Percentiles rank a stretch among this genome's conserved stretches.
These are phyloP conservation scores for Pangasius krempfi DNA, from an alignment of 2,797 vertebrate genomes.

Conservation along the genomic window DNA sequence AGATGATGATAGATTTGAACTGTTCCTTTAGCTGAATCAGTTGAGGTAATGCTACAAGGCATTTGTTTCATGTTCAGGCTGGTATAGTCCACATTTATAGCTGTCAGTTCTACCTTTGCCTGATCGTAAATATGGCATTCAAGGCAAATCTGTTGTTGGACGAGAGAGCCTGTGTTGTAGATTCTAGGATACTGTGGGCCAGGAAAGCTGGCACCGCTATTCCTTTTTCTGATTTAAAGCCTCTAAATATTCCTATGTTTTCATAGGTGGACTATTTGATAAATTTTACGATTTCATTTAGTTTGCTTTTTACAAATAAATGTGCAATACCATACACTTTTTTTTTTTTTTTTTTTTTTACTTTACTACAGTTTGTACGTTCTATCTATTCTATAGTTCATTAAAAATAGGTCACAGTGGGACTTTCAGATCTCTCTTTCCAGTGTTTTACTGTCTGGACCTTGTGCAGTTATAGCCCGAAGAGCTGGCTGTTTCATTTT, in stretches of 20 bases:
- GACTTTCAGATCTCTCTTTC: conserved; percentile 10
- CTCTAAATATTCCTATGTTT: not conserved
- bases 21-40: conserved; percentile 21
- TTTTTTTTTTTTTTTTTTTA: not conserved
- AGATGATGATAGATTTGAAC: conserved; percentile 33
- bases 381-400: conserved; percentile 21
- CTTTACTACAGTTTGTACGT: not conserved
- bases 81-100: not conserved
- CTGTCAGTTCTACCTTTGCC: not conserved
- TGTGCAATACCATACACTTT: not conserved
- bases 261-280: not conserved
- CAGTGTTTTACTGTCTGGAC: conserved; percentile 40
- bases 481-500: conserved; percentile 39
- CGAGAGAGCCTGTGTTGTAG: conserved; percentile 5
- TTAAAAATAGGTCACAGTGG: conserved; percentile 30
- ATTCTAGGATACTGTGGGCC: not conserved
- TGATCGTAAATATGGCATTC: not conserved
- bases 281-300: not conserved
- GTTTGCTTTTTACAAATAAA: not conserved
- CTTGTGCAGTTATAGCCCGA: conserved; percentile 18
- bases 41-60: conserved; percentile 6
- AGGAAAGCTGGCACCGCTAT: conserved; percentile 5
- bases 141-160: not conserved
- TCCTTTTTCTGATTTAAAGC: not conserved
- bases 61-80: conserved; percentile 13